These are phyloP conservation scores for Characodon lateralis DNA, from an alignment of 2,797 vertebrate genomes.

Conservation along the genomic window DNA sequence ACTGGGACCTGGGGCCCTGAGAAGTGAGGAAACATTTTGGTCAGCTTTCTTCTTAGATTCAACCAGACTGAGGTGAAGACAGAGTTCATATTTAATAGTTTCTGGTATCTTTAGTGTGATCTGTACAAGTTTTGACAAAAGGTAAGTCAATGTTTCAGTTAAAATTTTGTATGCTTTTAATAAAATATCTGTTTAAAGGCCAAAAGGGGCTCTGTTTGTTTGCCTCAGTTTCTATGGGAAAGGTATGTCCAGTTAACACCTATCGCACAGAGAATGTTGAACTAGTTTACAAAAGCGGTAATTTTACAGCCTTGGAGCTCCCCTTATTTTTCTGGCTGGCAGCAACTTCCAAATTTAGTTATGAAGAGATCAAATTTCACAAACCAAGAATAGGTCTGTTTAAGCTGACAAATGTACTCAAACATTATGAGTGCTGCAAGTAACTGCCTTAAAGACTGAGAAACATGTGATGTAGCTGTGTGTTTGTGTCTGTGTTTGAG, in stretches of 20 bases:
- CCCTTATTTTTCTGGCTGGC: constrained; percentile 20
- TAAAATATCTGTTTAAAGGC: constrained; percentile 8
- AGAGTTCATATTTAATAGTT: constrained; percentile 18
- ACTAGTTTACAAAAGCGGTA: neutral
- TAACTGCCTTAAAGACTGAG: neutral
- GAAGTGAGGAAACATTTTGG: constrained; percentile 23
- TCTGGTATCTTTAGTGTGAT: constrained; percentile 15
- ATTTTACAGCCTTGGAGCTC: constrained; percentile 8
- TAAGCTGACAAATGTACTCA: constrained; percentile 28
- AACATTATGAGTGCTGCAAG: constrained; percentile 9
- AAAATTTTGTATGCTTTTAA: neutral
- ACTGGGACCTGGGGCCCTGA: constrained; percentile 28
- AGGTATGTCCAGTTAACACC: neutral
- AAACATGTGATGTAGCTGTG: constrained; percentile 3
- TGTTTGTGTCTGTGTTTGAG: neutral
- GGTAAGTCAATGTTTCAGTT: constrained; percentile 29
- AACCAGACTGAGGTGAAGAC: constrained; percentile 40
- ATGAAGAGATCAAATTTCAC: constrained; percentile 71
- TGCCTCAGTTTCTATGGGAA: neutral
- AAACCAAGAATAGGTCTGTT: constrained; percentile 64
- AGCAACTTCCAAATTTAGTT: constrained; percentile 60
- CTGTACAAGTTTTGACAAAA: constrained; percentile 31
- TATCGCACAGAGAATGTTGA: neutral
- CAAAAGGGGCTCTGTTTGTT: constrained; percentile 5
- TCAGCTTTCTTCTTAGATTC: constrained; percentile 23